Percentiles rank a stretch among this genome's conserved stretches.
Conservation (phyloP, 2,797 vertebrate genomes). For the Chloroceryle amazona region DNA sequence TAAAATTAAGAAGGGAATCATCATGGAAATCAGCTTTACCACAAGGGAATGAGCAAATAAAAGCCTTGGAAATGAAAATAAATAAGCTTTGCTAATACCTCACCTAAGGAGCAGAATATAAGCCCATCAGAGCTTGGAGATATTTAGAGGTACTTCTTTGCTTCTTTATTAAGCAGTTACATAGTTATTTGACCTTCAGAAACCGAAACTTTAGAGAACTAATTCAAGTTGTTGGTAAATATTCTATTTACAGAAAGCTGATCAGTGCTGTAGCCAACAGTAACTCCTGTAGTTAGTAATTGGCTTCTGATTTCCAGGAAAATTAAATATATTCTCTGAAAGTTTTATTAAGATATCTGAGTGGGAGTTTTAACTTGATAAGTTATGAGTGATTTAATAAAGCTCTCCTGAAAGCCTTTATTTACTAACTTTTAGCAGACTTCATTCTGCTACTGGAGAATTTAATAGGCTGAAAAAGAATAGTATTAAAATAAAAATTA, state of each 20-base stretch:
- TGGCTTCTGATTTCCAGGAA: slow-evolving; percentile 78
- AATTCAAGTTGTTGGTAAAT: slow-evolving; percentile 79
- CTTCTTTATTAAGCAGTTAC: slow-evolving; percentile 89
- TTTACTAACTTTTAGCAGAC: slow-evolving; percentile 79
- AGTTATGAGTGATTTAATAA: slow-evolving; percentile 79
- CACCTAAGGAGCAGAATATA: slow-evolving; percentile 93
- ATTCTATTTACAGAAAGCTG: slow-evolving; percentile 76
- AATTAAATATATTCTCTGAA: slow-evolving; percentile 79
- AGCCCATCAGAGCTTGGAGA: slow-evolving; percentile 85
- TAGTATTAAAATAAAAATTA: slow-evolving; percentile 35
- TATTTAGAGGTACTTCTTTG: slow-evolving; percentile 85
- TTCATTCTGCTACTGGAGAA: slow-evolving; percentile 65
- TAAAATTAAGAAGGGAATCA: slow-evolving; percentile 99
- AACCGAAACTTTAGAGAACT: slow-evolving; percentile 82
- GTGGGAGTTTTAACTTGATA: slow-evolving; percentile 75
- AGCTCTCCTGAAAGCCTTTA: slow-evolving; percentile 76
- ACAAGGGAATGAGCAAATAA: slow-evolving; percentile 95
- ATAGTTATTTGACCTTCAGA: slow-evolving; percentile 93
- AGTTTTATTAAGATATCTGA: slow-evolving; percentile 81
- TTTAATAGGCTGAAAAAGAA: slow-evolving; percentile 69
- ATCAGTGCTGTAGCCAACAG: slow-evolving; percentile 41
- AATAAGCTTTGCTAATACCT: slow-evolving; percentile 97
- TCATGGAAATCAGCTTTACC: slow-evolving; percentile 97
- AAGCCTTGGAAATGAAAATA: slow-evolving; percentile 98
- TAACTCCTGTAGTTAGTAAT: slow-evolving; percentile 70